Evolutionary conservation across 2,113 vertebrate genomes (phyloP), one percentile per base, ranked within the genome.

Genomic region (Oreochromis niloticus): DNA sequence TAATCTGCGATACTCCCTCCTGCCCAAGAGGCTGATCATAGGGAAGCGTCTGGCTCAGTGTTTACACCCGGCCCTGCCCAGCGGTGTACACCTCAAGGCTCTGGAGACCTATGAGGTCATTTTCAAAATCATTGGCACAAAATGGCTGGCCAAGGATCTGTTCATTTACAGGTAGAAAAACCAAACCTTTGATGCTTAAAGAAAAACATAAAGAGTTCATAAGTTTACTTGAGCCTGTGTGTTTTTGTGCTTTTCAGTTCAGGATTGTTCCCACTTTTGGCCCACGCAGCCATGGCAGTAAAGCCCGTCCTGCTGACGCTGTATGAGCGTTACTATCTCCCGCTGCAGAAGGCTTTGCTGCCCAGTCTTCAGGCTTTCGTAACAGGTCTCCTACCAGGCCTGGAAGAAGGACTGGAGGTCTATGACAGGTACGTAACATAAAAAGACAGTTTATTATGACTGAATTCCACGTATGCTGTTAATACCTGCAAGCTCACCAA

Each of bases 51-150:
- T 99, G 6, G 98, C 99, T 27, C 99, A 99, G 84, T 99, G 99
- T 83, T 88, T 99, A 84, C 99, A 99, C 81, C 99, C 99, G 2
- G 98, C 98, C 36, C 95, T 99, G 87, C 99, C 99, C 79, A 99
- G 97, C 9, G 99, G 99, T 1, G 99, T 99, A 30, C 99, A 99
- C 91, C 95, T 99, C 19, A 99, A 99, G 88, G 99, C 98, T 32
- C 94, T 99, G 16, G 99, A 99, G 92, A 99, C 98, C 22, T 99
- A 99, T 6, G 99, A 99, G 92, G 96, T 99, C 50, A 98, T 99
- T 95, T 99, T 99, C 80, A 99, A 99, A 96, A 99, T 99, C 52
- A 98, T 99, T 27, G 98, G 99, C 12, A 98, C 98, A 84, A 99
- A 98, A 97, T 97, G 96, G 96, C 97, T 99, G 48, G 95, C 97